These are phyloP conservation scores for Pristis pectinata DNA, from an alignment of 2,797 vertebrate genomes.

Conservation along the genomic window DNA sequence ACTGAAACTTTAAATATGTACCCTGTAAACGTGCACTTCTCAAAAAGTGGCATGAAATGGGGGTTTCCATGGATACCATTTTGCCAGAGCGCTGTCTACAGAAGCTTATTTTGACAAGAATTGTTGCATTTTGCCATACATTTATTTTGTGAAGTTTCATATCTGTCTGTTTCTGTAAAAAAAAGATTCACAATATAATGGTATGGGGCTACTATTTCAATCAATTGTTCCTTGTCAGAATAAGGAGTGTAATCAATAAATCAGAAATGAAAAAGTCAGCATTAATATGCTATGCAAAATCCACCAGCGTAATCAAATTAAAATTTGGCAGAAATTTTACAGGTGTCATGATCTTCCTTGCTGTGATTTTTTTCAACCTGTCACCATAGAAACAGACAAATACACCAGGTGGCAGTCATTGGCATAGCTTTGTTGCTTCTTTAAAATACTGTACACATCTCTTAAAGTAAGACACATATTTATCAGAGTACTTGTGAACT, in stretches of 20 bases:
- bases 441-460: constrained; percentile 33
- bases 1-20: constrained; percentile 22
- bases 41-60: not conserved
- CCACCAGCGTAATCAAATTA: not conserved
- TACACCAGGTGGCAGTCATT: constrained; percentile 33
- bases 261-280: not conserved
- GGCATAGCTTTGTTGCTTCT: not conserved
- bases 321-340: constrained; percentile 37
- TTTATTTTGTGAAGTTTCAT: not conserved
- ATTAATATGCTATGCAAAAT: not conserved
- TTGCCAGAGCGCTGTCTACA: constrained; percentile 5
- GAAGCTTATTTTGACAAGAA: not conserved
- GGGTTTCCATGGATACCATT: constrained; percentile 24
- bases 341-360: constrained; percentile 34
- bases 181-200: not conserved
- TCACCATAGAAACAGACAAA: constrained; percentile 35
- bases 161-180: not conserved
- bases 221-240: not conserved
- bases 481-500: not conserved
- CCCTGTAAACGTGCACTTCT: constrained; percentile 3
- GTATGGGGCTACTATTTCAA: not conserved
- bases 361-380: constrained; percentile 29
- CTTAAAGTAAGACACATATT: not conserved
- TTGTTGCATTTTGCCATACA: not conserved
- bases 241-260: not conserved